Percentiles rank a stretch among this genome's conserved stretches.
phyloP scores from a whole-genome alignment of 2,888 invertebrate species.

The Spodoptera littoralis region DNA sequence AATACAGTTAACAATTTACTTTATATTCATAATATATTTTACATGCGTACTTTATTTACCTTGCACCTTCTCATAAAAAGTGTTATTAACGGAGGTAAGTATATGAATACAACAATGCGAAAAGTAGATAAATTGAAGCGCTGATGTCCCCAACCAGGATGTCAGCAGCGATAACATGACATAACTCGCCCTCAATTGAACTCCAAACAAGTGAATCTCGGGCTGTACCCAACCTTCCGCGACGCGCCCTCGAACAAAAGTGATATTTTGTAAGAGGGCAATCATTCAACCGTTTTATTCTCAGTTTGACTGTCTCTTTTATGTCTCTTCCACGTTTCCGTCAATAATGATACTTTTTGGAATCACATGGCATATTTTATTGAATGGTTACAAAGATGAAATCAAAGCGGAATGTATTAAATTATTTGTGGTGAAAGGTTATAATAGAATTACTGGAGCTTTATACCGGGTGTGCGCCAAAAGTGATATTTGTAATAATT shows the following conservation, averaged over 20 bases:
- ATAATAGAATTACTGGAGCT: conserved; percentile 4
- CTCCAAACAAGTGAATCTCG: conserved; percentile 48
- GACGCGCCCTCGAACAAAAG: conserved; percentile 55
- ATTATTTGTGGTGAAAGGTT: conserved; percentile 12
- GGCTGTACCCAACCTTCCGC: conserved; percentile 37
- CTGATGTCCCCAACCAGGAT: conserved; percentile 25
- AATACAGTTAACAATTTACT: conserved; percentile 20
- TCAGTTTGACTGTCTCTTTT: conserved; percentile 51
- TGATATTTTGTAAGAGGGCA: conserved; percentile 57
- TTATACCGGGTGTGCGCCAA: neutral
- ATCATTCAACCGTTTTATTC: conserved; percentile 57
- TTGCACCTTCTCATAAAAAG: conserved; percentile 7
- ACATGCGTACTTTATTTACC: conserved; percentile 20
- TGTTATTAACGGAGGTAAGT: conserved; percentile 16
- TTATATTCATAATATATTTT: conserved; percentile 10
- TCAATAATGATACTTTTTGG: conserved; percentile 47
- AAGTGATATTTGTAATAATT: conserved; percentile 7
- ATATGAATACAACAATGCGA: conserved; percentile 6
- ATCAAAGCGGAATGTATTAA: conserved; percentile 19
- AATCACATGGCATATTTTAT: conserved; percentile 46
- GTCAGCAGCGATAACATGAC: conserved; percentile 34
- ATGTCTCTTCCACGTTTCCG: conserved; percentile 48
- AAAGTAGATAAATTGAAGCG: conserved; percentile 28
- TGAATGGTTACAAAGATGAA: conserved; percentile 33
- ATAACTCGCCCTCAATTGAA: conserved; percentile 50